Percentiles rank a stretch among this genome's conserved stretches.
Evolutionary conservation across 1,140 invertebrate species (phyloP).

Genomic region (Hyles vespertilio): DNA sequence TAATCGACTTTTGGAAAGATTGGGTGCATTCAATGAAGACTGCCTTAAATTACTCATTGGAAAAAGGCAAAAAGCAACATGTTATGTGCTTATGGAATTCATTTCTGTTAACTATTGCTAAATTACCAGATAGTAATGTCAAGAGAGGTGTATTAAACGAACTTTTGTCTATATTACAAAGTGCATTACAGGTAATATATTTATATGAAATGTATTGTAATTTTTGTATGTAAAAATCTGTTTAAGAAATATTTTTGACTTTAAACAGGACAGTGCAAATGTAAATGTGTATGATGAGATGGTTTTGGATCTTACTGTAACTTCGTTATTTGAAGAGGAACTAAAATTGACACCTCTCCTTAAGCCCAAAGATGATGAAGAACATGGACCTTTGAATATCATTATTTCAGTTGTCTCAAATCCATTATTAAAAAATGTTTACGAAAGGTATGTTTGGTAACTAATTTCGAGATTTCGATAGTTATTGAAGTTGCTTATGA

Average conservation of each 20-base stretch:
- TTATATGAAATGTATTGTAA: too few species aligned
- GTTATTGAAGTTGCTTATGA: conserved; percentile 3
- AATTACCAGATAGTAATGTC: conserved; percentile 41
- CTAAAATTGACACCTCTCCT: conserved; percentile 30
- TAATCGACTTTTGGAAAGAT: conserved; percentile 44
- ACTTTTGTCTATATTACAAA: conserved; percentile 8
- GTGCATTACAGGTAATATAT: not conserved
- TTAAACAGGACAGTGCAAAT: conserved; percentile 17
- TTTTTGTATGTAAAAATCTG: not conserved
- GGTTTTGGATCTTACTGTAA: conserved; percentile 31
- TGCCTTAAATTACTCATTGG: conserved; percentile 31
- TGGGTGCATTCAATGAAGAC: conserved; percentile 42
- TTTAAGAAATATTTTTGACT: conserved; percentile 15
- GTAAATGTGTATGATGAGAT: conserved; percentile 21
- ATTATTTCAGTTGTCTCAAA: conserved; percentile 31
- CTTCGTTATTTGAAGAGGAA: conserved; percentile 38
- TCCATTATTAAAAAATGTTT: conserved; percentile 22
- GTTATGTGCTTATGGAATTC: conserved; percentile 58
- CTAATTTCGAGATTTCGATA: too few species aligned
- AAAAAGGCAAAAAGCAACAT: conserved; percentile 30
- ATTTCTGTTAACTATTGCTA: conserved; percentile 40
- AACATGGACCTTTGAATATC: conserved; percentile 22
- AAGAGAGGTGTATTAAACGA: conserved; percentile 43
- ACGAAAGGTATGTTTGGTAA: conserved; percentile 22
- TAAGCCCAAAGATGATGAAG: conserved; percentile 21